These are phyloP conservation scores for Rotaria magnacalcarata DNA, from an alignment of 2,888 invertebrate species.

Conservation along the genomic window DNA sequence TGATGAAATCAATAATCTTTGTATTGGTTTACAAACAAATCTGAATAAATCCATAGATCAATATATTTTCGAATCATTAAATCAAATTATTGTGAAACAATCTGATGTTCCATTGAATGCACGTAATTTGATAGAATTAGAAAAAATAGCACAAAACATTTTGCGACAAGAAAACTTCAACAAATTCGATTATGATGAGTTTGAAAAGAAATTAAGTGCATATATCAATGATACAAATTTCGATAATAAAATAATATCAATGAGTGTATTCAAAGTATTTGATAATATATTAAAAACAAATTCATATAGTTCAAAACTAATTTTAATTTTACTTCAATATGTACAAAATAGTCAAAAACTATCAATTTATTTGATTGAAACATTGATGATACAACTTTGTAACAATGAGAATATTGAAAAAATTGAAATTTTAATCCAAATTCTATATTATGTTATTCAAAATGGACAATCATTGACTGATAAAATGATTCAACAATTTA, in stretches of 20 bases:
- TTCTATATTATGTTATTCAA: not conserved
- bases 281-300: not conserved
- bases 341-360: not conserved
- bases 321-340: not conserved
- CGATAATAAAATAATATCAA: not conserved
- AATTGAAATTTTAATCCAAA: not conserved
- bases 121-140: not conserved
- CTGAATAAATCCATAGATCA: not conserved
- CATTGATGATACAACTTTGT: not conserved
- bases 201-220: not conserved
- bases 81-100: not conserved
- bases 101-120: not conserved
- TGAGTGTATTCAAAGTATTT: not conserved
- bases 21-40: not conserved
- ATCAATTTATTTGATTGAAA: not conserved
- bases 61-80: not conserved
- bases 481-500: not conserved
- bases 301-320: not conserved
- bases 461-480: conserved; percentile 5
- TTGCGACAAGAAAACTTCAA: not conserved
- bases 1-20: not conserved
- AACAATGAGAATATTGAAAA: not conserved
- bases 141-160: not conserved
- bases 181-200: not conserved
- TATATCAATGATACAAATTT: not conserved